Base-by-base conservation (phyloP, 2,113 vertebrate species). In the Dipodomys stephensi region DNA sequence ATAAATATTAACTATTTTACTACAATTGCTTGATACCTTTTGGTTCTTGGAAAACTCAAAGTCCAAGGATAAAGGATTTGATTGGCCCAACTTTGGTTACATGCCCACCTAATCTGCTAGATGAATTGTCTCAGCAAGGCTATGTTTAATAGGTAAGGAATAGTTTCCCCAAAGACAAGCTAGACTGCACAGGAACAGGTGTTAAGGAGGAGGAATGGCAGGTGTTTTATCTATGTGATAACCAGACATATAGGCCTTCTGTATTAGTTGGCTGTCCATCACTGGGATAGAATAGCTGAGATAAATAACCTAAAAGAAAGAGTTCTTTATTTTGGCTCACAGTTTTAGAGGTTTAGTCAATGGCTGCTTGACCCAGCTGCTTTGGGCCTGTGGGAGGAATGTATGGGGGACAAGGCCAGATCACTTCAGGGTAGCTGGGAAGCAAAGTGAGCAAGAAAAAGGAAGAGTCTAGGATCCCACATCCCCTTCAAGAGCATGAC, bases 21-120 rank as follows among this genome's bases (percentile, higher is more conserved):
- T 67, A 7, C 35, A 49, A 19, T 13, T n/a, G n/a, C 64, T 62
- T 86, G 86, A 49, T 60, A 57, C 62, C 64, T 85, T 77, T 91
- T 81, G n/a, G 30, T 60, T 83, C 30, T 93, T 32, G 44, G 49
- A 89, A 83, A 90, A 76, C 30, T 82, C 32, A 49, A 72, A 83
- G 18, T 23, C 68, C 44, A 57, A 25, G 25, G 23, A 87, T 28
- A 86, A 28, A 67, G 46, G 9, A 1, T 57, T 20, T 87, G n/a
- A 86, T 7, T 81, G 30, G 19, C 13, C 49, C 32, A 68, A 6
- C 1, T 23, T 39, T 81, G n/a, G 12, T 68, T 73, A 69, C 4
- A 80, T 64, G 53, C 44, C 49, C 32, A 90, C n/a, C 12, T 9
- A 30, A 49, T 10, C 49, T 49, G 8, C 49, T 49, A 7, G 49